These are phyloP conservation scores for Lathronympha strigana DNA, from an alignment of 2,888 invertebrate species.

Conservation along the genomic window DNA sequence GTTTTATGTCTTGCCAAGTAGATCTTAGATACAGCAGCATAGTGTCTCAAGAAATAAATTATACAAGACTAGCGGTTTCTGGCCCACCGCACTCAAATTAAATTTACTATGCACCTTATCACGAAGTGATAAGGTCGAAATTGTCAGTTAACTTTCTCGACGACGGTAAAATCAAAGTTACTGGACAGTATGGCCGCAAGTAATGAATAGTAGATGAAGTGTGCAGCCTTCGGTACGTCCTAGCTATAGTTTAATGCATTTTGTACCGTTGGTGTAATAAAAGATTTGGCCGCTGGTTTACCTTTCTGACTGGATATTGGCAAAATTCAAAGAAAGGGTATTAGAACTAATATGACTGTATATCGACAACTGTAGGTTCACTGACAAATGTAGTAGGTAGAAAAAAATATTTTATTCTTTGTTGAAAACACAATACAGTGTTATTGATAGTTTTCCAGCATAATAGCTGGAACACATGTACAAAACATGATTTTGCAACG, in stretches of 20 bases:
- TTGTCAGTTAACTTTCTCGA: background rate
- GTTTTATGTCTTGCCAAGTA: background rate
- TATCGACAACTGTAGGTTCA: no score
- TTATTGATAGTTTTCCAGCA: no score
- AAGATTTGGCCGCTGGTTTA: no score
- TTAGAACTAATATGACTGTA: no score
- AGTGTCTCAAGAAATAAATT: background rate
- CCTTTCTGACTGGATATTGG: no score
- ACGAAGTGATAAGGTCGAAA: background rate
- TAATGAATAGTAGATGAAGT: slow-evolving; percentile 25
- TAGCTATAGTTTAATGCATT: background rate
- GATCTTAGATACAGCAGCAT: background rate
- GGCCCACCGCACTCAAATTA: background rate
- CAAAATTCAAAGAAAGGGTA: no score
- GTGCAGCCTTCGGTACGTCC: background rate
- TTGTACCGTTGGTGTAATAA: background rate
- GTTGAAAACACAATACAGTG: no score
- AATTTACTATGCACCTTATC: background rate
- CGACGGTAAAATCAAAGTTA: slow-evolving; percentile 15
- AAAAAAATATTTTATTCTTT: no score
- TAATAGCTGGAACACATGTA: no score
- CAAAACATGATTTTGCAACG: no score
- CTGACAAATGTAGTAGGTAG: no score
- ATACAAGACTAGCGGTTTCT: background rate
- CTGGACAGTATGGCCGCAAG: slow-evolving; percentile 11